phyloP scores from a whole-genome alignment of 2,888 invertebrate species.

The Nasonia oneida region DNA sequence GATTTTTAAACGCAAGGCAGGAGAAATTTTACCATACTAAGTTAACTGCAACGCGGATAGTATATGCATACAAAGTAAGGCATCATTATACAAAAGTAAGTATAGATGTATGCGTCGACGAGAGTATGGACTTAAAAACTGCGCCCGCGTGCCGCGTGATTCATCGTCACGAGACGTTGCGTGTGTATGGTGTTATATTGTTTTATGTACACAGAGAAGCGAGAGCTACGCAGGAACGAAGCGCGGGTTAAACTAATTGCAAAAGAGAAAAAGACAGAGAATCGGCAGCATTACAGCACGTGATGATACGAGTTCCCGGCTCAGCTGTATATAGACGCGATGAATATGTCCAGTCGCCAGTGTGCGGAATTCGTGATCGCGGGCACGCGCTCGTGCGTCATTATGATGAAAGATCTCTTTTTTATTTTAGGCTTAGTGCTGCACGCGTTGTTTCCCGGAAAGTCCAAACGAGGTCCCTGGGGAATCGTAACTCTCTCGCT shows the following conservation, averaged over 20 bases:
- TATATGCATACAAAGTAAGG: background rate
- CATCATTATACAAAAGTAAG: background rate
- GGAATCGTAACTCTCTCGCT: background rate
- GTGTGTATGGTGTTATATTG: conserved; percentile 5
- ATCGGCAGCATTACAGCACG: background rate
- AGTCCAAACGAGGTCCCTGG: conserved; percentile 2
- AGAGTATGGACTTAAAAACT: background rate
- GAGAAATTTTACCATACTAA: background rate
- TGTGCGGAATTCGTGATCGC: background rate
- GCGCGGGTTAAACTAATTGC: conserved; percentile 50
- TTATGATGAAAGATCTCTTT: conserved; percentile 28
- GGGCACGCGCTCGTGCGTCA: conserved; percentile 18
- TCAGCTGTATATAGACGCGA: background rate
- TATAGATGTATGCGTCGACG: background rate
- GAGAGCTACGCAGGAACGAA: background rate
- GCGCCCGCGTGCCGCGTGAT: conserved; percentile 20
- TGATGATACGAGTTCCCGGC: background rate
- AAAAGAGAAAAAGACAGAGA: background rate
- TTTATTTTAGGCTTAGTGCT: background rate
- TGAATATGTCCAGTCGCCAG: background rate
- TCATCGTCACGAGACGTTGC: conserved; percentile 52
- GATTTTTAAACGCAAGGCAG: background rate
- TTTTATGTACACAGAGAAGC: background rate
- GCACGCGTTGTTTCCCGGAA: background rate
- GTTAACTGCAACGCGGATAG: background rate